Base-by-base conservation (phyloP, 2,888 invertebrate species). In the Oligia latruncula region DNA sequence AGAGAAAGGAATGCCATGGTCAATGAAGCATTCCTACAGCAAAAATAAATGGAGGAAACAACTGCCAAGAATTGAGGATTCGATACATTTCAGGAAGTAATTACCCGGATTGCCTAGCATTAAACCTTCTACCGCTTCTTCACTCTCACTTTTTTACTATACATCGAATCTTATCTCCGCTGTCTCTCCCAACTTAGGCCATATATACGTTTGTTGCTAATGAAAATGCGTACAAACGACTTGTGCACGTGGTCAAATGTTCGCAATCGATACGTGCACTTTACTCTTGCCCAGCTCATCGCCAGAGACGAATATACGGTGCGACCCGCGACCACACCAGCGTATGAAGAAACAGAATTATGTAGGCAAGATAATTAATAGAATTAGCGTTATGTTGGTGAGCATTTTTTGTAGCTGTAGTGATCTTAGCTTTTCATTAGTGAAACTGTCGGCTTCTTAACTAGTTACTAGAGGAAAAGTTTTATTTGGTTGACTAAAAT, bases 141-240 rank as follows among this genome's bases (percentile, higher is more conserved):
- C 40, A 4, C 40, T 40, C 40, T 40, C 4, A 40, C 6, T 11
- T 1, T 4, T 58, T 58, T 20, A 23, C 0, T 15, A 8, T 15
- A 6, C 1, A 29, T 66, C 15, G 15, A 49, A 66, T 65, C 29
- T 74, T 62, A 66, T 46, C 13, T 35, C 75, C 88, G 89, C 86
- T 79, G 17, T 55, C 66, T 77, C 86, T 70, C 20, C 43, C 46
- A 71, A 65, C 77, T 71, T 60, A 71, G 72, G 70, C 80, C 85
- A 78, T 82, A 71, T 73, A 73, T 83, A 84, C 87, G 84, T 88
- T 89, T 87, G 87, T 85, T 84, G 88, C 90, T 92, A 93, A 93
- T 93, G 92, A 92, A 91, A 91, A 90, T 89, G 89, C 90, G 87
- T 88, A 89, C 89, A 87, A 89, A 87, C 90, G 84, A 85, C 87